Evolutionary conservation across 2,888 invertebrate species (phyloP).

Genomic region (Epirrhoe tristata): DNA sequence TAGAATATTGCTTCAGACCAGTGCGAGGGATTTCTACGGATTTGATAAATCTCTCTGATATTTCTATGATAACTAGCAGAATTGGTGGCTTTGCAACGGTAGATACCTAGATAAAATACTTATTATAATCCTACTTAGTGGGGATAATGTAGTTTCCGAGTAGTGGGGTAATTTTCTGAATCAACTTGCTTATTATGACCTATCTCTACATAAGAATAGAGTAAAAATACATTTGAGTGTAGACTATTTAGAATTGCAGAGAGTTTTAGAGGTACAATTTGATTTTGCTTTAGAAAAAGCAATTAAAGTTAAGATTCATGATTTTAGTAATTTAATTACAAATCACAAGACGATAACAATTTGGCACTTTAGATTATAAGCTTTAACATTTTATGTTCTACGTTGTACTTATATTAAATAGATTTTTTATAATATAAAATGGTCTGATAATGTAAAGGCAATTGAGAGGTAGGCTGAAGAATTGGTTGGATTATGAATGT

Average conservation of each 20-base stretch:
- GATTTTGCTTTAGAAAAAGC: no score
- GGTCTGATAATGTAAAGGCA: neutral
- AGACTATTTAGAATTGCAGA: no score
- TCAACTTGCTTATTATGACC: no score
- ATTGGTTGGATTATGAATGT: no score
- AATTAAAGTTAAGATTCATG: neutral
- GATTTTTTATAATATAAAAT: neutral
- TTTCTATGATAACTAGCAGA: neutral
- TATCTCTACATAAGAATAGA: no score
- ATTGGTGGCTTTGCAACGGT: neutral
- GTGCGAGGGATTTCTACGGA: neutral
- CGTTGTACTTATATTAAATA: neutral
- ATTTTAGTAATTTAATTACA: conserved; percentile 13
- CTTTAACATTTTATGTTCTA: conserved; percentile 17
- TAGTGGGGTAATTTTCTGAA: no score
- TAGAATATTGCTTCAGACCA: neutral
- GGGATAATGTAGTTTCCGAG: no score
- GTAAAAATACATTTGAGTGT: no score
- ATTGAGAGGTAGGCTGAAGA: no score
- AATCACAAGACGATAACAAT: conserved; percentile 6
- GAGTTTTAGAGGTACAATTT: no score
- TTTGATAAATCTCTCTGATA: neutral
- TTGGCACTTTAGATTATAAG: conserved; percentile 14
- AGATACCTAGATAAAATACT: no score
- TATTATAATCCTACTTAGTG: no score